Evolutionary conservation across 23 tunicate genomes (phyloP), one percentile per base, ranked within the genome.

Genomic region (Ascidia mentula): DNA sequence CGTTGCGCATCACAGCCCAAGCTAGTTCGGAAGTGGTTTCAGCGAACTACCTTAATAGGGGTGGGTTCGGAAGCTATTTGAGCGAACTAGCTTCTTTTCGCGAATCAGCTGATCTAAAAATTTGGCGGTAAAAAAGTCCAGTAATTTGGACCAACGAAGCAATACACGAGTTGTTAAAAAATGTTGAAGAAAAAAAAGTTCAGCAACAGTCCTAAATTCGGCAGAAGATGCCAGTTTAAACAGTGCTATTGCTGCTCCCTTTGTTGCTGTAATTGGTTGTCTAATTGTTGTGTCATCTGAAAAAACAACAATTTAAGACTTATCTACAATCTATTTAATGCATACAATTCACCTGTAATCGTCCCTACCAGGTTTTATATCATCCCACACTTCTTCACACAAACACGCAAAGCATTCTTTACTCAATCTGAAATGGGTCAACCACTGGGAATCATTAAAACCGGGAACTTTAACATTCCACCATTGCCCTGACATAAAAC

Each of bases 291-390:
- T 70, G 37, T 70, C 74, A 5, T 70, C 74, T 70, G 38, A 45
- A 45, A 17, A 45, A 15, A 45, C 65, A 53, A 53, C 13, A 53
- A 5, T 20, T 53, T 26, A 53, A 20, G 1, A 53, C 65, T 53
- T 53, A 9, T 26, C 2, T 42, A 42, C 12, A 42, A 9, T 42
- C 12, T 42, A 9, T 53, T 9, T 53, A 26, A 53, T 20, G 53
- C 53, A 53, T 53, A 28, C 13, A 53, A 20, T 53, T 6, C 12
- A 26, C 6, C 18, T 18, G 18, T 7, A 1, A 20, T 32, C 3
- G 74, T 70, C 37, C 13, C 32, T 20, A 70, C 74, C 74, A 20
- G 74, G 74, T 70, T 70, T 70, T 34, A 70, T 70, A 36, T 70
- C 74, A 32, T 70, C 74, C 17, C 32, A 36, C 2, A 70, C 18